phyloP scores from a whole-genome alignment of 2,113 vertebrate genomes.

The Hippocampus abdominalis region DNA sequence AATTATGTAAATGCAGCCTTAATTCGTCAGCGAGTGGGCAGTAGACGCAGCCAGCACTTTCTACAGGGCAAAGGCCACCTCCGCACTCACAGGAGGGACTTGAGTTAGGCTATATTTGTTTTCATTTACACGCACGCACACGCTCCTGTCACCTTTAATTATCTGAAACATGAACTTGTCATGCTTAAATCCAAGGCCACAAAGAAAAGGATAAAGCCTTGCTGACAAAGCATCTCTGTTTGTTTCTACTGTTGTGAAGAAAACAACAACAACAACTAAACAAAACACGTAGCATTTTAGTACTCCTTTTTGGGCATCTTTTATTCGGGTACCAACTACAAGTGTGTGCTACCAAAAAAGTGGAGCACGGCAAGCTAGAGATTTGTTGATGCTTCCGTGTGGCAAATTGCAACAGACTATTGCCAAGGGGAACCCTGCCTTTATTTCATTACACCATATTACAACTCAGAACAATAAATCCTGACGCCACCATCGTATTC shows the following conservation, averaged over 20 bases:
- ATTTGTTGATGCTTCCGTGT: neutral
- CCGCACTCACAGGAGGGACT: constrained; percentile 38
- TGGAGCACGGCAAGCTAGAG: neutral
- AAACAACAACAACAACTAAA: neutral
- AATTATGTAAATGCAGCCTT: constrained; percentile 81
- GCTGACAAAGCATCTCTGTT: constrained; percentile 30
- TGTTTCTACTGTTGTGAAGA: neutral
- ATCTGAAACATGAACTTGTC: constrained; percentile 42
- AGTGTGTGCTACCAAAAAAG: neutral
- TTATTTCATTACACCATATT: too few relatives aligned
- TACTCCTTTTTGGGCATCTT: neutral
- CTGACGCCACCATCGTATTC: too few relatives aligned
- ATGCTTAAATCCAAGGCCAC: constrained; percentile 49
- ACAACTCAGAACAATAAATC: too few relatives aligned
- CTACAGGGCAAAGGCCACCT: constrained; percentile 47
- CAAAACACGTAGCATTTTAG: neutral
- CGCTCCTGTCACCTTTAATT: constrained; percentile 53
- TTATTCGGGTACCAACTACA: neutral
- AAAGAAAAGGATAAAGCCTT: constrained; percentile 32
- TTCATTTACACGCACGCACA: constrained; percentile 32
- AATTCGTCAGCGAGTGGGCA: constrained; percentile 77
- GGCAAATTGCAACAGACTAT: too few relatives aligned
- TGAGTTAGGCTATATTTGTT: constrained; percentile 14
- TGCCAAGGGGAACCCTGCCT: too few relatives aligned
- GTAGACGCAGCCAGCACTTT: constrained; percentile 48